phyloP scores from a whole-genome alignment of 2,888 invertebrate species.

The Iphiclides podalirius region DNA sequence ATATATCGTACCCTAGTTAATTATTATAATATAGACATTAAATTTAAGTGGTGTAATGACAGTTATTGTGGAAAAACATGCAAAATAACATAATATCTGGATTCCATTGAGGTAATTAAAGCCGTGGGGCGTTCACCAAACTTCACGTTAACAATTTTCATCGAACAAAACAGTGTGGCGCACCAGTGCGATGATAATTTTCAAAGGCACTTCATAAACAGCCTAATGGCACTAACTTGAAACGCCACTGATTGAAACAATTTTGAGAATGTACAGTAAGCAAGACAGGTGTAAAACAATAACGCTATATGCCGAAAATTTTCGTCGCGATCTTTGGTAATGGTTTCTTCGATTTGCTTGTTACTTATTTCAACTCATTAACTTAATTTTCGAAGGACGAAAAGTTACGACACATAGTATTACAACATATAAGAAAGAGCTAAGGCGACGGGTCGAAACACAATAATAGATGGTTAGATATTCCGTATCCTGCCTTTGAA shows the following conservation, averaged over 20 bases:
- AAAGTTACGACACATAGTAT: not conserved
- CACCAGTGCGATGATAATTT: no score
- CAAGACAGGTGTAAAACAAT: no score
- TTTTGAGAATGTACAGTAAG: no score
- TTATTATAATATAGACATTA: constrained; percentile 3
- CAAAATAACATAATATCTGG: constrained; percentile 1
- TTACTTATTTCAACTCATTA: no score
- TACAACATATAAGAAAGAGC: not conserved
- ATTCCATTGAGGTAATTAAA: not conserved
- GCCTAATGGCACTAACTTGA: not conserved
- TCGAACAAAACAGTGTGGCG: not conserved
- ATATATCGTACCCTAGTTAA: constrained; percentile 6
- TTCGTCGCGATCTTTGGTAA: no score
- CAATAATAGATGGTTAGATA: not conserved
- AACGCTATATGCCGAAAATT: no score
- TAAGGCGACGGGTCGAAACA: not conserved
- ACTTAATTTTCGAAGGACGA: not conserved
- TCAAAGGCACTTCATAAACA: not conserved
- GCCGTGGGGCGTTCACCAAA: not conserved
- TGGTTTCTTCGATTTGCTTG: no score
- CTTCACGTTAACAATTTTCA: not conserved
- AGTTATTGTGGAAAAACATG: not conserved
- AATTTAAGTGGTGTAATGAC: constrained; percentile 3
- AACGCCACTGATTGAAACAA: constrained; percentile 7
- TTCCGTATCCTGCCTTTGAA: no score